phyloP scores from a whole-genome alignment of 2,797 vertebrate species.

The Geotrypetes seraphini region DNA sequence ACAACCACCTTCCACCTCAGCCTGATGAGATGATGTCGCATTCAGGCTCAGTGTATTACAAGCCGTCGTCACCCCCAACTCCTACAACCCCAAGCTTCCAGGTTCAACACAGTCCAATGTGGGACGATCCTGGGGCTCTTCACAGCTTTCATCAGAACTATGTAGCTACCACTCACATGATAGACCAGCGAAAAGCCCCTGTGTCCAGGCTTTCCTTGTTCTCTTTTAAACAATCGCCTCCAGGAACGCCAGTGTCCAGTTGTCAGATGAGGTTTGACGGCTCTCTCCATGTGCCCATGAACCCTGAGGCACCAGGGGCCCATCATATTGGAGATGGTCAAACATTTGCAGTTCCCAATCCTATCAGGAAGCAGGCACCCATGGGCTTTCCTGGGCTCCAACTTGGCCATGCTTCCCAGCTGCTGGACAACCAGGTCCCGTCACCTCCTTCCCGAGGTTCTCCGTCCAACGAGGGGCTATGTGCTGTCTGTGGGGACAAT shows the following conservation, averaged over 20 bases:
- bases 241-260: constrained; percentile 87
- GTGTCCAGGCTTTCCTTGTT: constrained; percentile 93
- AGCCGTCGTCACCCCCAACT: constrained; percentile 80
- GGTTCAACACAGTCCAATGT: constrained; percentile 85
- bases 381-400: constrained; percentile 89
- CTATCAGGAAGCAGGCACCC: constrained; percentile 81
- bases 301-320: constrained; percentile 71
- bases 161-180: constrained; percentile 87
- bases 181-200: constrained; percentile 88
- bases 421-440: constrained; percentile 89
- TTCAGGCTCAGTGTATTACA: constrained; percentile 92
- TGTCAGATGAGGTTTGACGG: constrained; percentile 98
- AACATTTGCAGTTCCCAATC: constrained; percentile 82
- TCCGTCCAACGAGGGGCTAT: constrained; percentile 92
- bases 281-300: constrained; percentile 88
- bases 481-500: constrained; percentile 95
- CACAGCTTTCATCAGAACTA: constrained; percentile 98
- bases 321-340: constrained; percentile 84
- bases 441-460: constrained; percentile 91
- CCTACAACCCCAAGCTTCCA: constrained; percentile 80
- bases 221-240: constrained; percentile 97
- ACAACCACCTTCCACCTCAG: constrained; percentile 81
- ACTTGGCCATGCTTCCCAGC: constrained; percentile 84
- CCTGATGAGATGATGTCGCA: constrained; percentile 90
- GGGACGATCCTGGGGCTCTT: constrained; percentile 94